Base-by-base conservation (phyloP, 1,140 invertebrate genomes). In the Drosophila ercepeae region DNA sequence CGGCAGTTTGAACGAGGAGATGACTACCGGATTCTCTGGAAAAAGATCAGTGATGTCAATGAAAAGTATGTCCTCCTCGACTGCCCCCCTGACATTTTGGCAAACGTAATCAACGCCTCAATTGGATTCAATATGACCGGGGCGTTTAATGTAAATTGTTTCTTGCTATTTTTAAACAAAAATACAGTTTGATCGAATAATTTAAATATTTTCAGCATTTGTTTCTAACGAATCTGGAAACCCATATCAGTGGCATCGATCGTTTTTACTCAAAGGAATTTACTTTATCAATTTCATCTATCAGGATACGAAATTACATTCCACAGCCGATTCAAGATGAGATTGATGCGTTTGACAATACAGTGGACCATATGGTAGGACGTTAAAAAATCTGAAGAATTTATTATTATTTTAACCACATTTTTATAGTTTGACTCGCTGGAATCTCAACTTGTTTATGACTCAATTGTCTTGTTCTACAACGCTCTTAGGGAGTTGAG, bases 11-110 rank as follows among this genome's bases (percentile, higher is more conserved):
- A 89, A 4, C 91, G 89, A 2, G 89, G 84, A 11, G 73, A 77
- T 21, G 89, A 90, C 45, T 90, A 88, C 58, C 63, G 95, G 18
- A 90, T 93, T 11, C 82, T 96, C 14, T 92, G 97, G 72, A 96
- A 96, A 78, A 93, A 95, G 57, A 93, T 97, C 32, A 93, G 93
- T 41, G 92, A 91, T 9, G 92, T 93, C 0, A 91, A 92, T 0
- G 94, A 95, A 67, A 93, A 92, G 34, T 93, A 94, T 82, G 94
- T 97, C 13, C 90, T 97, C 19, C 78, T 97, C 2, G 96, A 97
- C 73, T 95, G 96, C 63, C 84, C 92, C 0, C 91, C 93, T 0
- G 92, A 94, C 5, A 93, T 93, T 51, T 92, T 96, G 7, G 67
- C 92, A 0, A 84, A 92, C 1, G 91, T 96, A 14, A 32, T 91